Evolutionary conservation across 1,140 invertebrate species (phyloP).

Genomic region (Drosophila funebris): DNA sequence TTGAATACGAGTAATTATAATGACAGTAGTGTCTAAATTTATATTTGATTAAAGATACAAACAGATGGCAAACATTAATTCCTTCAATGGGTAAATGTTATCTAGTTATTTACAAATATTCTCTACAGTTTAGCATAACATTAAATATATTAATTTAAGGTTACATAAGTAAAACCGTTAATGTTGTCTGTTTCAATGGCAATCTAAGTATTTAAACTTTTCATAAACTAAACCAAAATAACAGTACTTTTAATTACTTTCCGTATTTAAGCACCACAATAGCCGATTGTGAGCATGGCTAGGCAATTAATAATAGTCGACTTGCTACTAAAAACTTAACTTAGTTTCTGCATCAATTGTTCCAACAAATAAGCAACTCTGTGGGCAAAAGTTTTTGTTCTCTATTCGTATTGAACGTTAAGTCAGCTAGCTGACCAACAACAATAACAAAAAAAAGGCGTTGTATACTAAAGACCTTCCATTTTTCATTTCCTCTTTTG

Average conservation of each 20-base stretch:
- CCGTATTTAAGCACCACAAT: too few species aligned
- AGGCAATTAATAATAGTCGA: conserved; percentile 16
- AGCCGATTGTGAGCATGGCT: background rate
- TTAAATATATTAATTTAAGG: too few species aligned
- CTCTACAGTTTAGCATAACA: too few species aligned
- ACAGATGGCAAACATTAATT: too few species aligned
- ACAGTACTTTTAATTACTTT: too few species aligned
- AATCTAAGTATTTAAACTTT: background rate
- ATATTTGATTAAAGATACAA: too few species aligned
- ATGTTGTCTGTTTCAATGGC: background rate
- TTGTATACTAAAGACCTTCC: conserved; percentile 57
- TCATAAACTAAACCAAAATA: too few species aligned
- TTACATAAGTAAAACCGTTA: too few species aligned
- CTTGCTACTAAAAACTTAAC: conserved; percentile 4
- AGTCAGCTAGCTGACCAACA: conserved; percentile 14
- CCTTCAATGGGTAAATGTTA: too few species aligned
- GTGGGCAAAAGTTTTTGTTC: conserved; percentile 12
- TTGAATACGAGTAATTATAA: too few species aligned
- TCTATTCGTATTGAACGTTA: conserved; percentile 4
- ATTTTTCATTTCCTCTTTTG: conserved; percentile 78
- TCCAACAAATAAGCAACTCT: conserved; percentile 38
- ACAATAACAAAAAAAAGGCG: background rate
- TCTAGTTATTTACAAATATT: too few species aligned
- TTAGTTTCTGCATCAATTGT: conserved; percentile 29
- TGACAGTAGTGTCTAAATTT: too few species aligned